Conservation (phyloP, 2,113 vertebrate species). For the Pogona vitticeps region DNA sequence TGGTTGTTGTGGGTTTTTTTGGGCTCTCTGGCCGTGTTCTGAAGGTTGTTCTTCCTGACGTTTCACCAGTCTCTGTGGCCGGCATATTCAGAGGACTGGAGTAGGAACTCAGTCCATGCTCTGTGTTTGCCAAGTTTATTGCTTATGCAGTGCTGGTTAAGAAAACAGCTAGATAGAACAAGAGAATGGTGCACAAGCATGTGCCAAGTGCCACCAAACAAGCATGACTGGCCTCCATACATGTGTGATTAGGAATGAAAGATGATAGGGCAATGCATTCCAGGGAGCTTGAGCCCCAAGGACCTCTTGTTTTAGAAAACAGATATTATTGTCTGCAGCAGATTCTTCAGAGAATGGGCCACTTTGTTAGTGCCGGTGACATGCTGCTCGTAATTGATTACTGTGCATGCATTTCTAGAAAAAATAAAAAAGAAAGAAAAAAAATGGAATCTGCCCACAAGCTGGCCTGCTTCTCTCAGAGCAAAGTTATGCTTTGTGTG, state of each 20-base stretch:
- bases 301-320: neutral
- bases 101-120: too few species aligned
- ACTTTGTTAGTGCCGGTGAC: constrained; percentile 32
- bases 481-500: constrained; percentile 47
- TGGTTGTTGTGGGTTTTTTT: too few species aligned
- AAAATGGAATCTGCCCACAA: constrained; percentile 41
- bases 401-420: constrained; percentile 29
- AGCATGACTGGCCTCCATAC: neutral
- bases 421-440: neutral
- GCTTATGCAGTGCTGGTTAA: too few species aligned
- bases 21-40: too few species aligned
- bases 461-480: constrained; percentile 43
- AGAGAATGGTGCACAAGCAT: too few species aligned
- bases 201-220: neutral
- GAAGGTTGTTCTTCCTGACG: too few species aligned
- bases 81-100: too few species aligned
- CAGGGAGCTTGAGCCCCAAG: neutral
- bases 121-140: too few species aligned
- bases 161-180: too few species aligned
- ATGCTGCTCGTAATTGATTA: constrained; percentile 18
- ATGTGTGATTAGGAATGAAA: neutral
- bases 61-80: too few species aligned
- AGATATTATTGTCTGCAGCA: constrained; percentile 1
- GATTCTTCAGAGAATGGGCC: constrained; percentile 44
- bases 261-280: neutral